Conservation (phyloP, 2,113 vertebrate genomes). For the Tupaia chinensis region DNA sequence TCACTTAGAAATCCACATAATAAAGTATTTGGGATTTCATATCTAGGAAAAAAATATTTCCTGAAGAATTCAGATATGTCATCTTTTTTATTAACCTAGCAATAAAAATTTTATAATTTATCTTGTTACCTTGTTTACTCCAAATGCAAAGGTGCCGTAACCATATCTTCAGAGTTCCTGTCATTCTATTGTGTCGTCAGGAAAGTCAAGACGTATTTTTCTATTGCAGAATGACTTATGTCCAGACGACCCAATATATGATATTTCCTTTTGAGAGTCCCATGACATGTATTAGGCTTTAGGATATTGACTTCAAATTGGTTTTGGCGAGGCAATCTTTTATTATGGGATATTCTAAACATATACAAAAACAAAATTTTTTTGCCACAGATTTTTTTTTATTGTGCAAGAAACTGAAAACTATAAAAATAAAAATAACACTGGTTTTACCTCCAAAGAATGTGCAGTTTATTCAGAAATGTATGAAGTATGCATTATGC, state of each 20-base stretch:
- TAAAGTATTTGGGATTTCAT: constrained; percentile 33
- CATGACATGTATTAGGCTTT: not conserved
- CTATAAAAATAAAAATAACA: not conserved
- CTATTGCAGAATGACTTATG: too few relatives aligned
- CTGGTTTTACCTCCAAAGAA: constrained; percentile 20
- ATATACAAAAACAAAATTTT: not conserved
- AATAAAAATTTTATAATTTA: constrained; percentile 45
- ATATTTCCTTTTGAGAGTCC: not conserved
- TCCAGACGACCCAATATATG: not conserved
- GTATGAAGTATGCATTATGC: too few relatives aligned
- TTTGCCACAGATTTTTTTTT: not conserved
- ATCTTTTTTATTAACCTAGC: not conserved
- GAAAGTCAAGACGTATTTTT: too few relatives aligned
- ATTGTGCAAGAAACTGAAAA: constrained; percentile 22
- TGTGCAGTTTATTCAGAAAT: constrained; percentile 1
- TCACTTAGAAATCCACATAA: not conserved
- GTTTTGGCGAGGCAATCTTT: not conserved
- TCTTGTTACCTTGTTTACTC: constrained; percentile 45
- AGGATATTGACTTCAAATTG: constrained; percentile 34
- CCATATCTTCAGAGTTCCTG: not conserved
- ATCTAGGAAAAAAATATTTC: not conserved
- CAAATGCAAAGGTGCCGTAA: constrained; percentile 19
- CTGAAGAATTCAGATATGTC: constrained; percentile 36
- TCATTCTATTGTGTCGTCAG: not conserved
- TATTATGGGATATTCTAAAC: constrained; percentile 13